These are phyloP conservation scores for Maniola jurtina DNA, from an alignment of 1,140 invertebrate genomes.

Conservation along the genomic window DNA sequence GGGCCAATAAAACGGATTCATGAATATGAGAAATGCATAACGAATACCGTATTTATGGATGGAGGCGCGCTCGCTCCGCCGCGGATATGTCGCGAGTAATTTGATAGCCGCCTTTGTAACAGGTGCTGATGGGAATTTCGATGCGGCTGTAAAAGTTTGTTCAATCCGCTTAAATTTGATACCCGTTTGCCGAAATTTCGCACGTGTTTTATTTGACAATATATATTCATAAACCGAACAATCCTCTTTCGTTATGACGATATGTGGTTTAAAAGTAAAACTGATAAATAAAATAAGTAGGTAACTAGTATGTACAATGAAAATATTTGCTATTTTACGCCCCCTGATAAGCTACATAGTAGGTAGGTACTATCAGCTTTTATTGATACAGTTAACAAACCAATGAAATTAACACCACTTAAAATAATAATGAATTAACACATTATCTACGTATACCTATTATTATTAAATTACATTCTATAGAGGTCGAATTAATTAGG, in stretches of 20 bases:
- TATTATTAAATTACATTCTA: too few species aligned
- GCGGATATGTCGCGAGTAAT: constrained; percentile 74
- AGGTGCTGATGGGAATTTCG: constrained; percentile 72
- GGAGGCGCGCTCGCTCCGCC: constrained; percentile 62
- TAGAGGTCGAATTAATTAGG: too few species aligned
- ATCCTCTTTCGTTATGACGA: constrained; percentile 2
- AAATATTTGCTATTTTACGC: too few species aligned
- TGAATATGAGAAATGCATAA: constrained; percentile 79
- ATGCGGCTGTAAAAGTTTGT: constrained; percentile 57
- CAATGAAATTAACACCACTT: too few species aligned
- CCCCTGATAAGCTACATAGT: too few species aligned
- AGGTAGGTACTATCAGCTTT: too few species aligned
- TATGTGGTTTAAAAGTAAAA: neutral
- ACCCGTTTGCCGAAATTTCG: constrained; percentile 37
- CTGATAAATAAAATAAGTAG: too few species aligned
- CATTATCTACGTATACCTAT: too few species aligned
- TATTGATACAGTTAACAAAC: too few species aligned
- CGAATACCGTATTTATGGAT: constrained; percentile 78
- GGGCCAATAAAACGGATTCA: constrained; percentile 80
- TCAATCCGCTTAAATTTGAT: constrained; percentile 28
- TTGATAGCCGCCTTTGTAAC: constrained; percentile 76
- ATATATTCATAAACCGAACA: constrained; percentile 11
- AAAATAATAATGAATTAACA: constrained; percentile 3
- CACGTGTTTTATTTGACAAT: constrained; percentile 30
- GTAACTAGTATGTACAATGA: too few species aligned